Evolutionary conservation across 2,888 invertebrate species (phyloP), one percentile per base, ranked within the genome.

Genomic region (Tetragonisca angustula): DNA sequence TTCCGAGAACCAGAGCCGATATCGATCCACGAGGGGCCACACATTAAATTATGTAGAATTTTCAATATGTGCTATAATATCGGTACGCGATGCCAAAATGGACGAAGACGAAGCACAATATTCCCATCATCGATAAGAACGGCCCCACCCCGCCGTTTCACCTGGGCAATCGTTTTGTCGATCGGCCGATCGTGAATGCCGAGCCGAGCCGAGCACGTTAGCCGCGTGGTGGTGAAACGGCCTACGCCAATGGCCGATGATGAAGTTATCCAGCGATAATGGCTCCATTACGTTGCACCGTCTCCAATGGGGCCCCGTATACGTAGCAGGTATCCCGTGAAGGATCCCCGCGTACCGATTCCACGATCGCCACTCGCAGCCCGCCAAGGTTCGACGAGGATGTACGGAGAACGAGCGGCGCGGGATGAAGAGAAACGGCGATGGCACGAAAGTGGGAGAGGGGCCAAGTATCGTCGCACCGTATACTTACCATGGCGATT

Each of bases 191-290:
- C 83, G 65, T 82, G 81, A 43, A 76, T 24, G 13, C 19, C 4
- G 32, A 32, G 32, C 32, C 32, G 32, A 32, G 32, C 4, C 52
- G 75, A 76, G 70, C 43, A 79, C 52, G 70, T 19, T 13, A 6
- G 49, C 3, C 27, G 36, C 27, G n/a, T 9, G 11, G 61, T 64
- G 56, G 52, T 56, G 77, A 61, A 76, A 83, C 85, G 72, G 82
- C 82, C 85, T 89, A 92, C 92, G 92, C 91, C 92, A 92, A 91
- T 92, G 93, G 88, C 87, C 91, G 92, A 93, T 94, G 94, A 94
- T 94, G 94, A 94, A 94, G 94, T 94, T 94, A 94, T 94, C 94
- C 93, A 92, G 92, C 94, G 93, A 93, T 94, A 94, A 94, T 94
- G 94, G 93, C 94, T 94, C 94, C 93, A 94, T 94, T 94, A 94